Base-by-base conservation (phyloP, 1,140 invertebrate genomes). In the Neotoxoptera formosana region DNA sequence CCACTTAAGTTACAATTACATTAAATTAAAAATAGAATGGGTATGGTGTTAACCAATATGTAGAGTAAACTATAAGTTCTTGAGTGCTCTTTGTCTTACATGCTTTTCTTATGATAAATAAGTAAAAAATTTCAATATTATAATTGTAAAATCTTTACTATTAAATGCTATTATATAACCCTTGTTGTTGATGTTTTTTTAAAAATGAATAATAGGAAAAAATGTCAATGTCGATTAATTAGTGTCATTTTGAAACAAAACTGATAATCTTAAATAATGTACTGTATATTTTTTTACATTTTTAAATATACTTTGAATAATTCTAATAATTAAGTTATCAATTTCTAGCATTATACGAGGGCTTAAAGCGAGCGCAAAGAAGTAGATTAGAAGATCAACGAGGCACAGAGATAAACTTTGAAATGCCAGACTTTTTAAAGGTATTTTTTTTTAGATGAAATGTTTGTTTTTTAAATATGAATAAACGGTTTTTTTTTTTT, bases 331-430 rank as follows among this genome's bases (percentile, higher is more conserved):
- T 36, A 2, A 34, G 1, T 20, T 88, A 23, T 30, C 9, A 11
- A 53, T 20, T 67, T 90, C 11, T 94, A 97, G 96, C 97, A 94
- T 95, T 97, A 91, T 97, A 97, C 94, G 97, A 98, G 95, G 97
- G 97, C 51, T 95, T 98, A 94, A 97, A 97, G 95, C 96, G 97
- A 94, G 97, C 97, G 7, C 97, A 98, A 95, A 95, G 97, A 94
- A 96, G 96, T 89, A 96, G 97, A 45, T 95, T 98, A 84, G 97
- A 98, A 95, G 97, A 98, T 95, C 97, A 98, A 95, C 95, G 97
- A 94, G 97, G 97, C 83, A 97, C 97, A 1, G 97, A 97, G 95
- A 97, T 97, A 3, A 97, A 97, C 95, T 97, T 97, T 94, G 97
- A 98, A 95, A 95, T 98, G 88, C 97, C 97, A 7, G 97, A 98